phyloP scores from a whole-genome alignment of 2,888 invertebrate genomes.

The Synergus gifuensis region DNA sequence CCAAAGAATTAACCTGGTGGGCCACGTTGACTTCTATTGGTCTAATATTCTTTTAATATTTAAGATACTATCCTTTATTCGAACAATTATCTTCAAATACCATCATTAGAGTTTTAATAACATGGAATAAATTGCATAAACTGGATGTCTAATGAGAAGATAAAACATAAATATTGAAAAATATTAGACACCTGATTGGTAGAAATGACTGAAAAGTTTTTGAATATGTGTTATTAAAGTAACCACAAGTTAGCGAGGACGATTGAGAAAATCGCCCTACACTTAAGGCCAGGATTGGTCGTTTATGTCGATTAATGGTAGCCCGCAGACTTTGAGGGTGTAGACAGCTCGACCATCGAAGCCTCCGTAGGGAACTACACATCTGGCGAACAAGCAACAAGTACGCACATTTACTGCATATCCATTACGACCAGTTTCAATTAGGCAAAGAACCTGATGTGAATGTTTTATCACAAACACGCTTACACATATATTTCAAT shows the following conservation, averaged over 20 bases:
- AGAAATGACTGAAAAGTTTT: neutral
- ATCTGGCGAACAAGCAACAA: constrained; percentile 70
- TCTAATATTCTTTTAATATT: too few species aligned
- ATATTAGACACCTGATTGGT: neutral
- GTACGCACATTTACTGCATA: constrained; percentile 60
- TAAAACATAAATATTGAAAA: neutral
- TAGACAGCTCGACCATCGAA: constrained; percentile 49
- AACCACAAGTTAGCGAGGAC: constrained; percentile 39
- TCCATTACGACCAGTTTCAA: constrained; percentile 40
- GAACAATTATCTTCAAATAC: too few species aligned
- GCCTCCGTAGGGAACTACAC: constrained; percentile 58
- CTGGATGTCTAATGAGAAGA: neutral
- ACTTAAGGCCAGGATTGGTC: constrained; percentile 55
- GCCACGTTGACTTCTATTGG: too few species aligned
- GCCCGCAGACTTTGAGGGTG: constrained; percentile 62
- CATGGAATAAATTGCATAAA: neutral
- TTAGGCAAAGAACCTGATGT: constrained; percentile 37
- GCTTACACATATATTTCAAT: constrained; percentile 10
- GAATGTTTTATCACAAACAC: constrained; percentile 3
- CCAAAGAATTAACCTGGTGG: too few species aligned
- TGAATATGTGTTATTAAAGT: constrained; percentile 2
- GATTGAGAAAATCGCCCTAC: constrained; percentile 46
- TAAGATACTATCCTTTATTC: too few species aligned
- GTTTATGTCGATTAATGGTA: constrained; percentile 64
- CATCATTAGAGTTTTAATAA: too few species aligned